Conservation (phyloP, 2,797 vertebrate species). For the Aeoliscus strigatus region DNA sequence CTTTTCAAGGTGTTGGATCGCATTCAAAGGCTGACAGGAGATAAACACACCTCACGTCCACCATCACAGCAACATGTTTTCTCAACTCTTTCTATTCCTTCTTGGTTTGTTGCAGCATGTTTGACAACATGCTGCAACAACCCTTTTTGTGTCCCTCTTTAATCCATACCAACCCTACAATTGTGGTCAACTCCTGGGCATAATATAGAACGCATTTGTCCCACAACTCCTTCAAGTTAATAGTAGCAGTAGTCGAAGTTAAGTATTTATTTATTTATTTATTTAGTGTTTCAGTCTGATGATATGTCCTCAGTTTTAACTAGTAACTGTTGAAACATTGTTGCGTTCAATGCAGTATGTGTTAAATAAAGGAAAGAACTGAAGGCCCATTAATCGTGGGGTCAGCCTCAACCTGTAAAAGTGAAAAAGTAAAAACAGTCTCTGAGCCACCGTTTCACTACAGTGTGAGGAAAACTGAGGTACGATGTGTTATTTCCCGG, state of each 20-base stretch:
- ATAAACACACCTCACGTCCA: slow-evolving; percentile 49
- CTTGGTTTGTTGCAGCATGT: no score
- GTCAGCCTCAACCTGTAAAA: no score
- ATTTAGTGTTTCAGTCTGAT: no score
- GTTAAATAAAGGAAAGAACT: slow-evolving; percentile 2
- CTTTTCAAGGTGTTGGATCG: slow-evolving; percentile 1
- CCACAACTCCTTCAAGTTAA: slow-evolving; percentile 4
- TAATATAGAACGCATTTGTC: neutral
- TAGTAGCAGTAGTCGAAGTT: no score
- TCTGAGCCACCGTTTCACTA: slow-evolving; percentile 15
- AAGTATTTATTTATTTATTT: no score
- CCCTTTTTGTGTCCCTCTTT: slow-evolving; percentile 19
- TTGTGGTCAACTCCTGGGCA: slow-evolving; percentile 21
- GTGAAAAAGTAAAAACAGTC: neutral
- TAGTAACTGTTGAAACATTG: no score
- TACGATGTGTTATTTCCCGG: slow-evolving; percentile 17
- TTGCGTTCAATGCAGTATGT: no score
- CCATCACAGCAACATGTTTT: slow-evolving; percentile 56
- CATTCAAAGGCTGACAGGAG: slow-evolving; percentile 3
- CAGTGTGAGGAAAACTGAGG: slow-evolving; percentile 3
- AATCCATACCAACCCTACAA: slow-evolving; percentile 28
- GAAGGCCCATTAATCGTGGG: no score
- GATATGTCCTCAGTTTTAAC: no score
- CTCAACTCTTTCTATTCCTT: slow-evolving; percentile 33
- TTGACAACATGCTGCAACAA: slow-evolving; percentile 49